phyloP scores from a whole-genome alignment of 1,140 invertebrate species.

The Mylabris phalerata region DNA sequence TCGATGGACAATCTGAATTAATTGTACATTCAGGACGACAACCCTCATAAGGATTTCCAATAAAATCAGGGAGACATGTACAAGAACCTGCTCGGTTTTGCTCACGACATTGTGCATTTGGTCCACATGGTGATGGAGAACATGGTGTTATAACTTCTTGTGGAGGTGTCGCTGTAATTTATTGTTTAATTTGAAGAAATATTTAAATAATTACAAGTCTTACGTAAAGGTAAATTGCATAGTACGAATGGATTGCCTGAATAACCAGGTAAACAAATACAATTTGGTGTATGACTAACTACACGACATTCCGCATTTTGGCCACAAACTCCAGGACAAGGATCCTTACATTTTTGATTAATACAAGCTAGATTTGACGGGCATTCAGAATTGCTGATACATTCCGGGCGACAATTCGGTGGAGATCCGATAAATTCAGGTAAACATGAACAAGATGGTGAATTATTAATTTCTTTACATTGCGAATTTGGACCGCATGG shows the following conservation, averaged over 20 bases:
- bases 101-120: conserved; percentile 45
- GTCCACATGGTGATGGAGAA: conserved; percentile 47
- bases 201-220: conserved; percentile 14
- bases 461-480: conserved; percentile 55
- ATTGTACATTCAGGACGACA: conserved; percentile 46
- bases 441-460: conserved; percentile 60
- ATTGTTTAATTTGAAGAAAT: neutral
- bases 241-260: conserved; percentile 52
- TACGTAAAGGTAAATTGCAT: conserved; percentile 23
- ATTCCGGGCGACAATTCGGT: conserved; percentile 71
- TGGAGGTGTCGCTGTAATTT: conserved; percentile 43
- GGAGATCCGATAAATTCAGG: conserved; percentile 67
- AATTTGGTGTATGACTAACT: conserved; percentile 58
- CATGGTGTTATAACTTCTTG: conserved; percentile 38
- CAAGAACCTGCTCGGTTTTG: conserved; percentile 44
- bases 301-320: conserved; percentile 58
- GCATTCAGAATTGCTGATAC: conserved; percentile 71
- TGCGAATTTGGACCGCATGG: conserved; percentile 65
- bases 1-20: conserved; percentile 45
- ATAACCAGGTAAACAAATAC: conserved; percentile 52
- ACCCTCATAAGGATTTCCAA: conserved; percentile 47
- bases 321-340: conserved; percentile 59
- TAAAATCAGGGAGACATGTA: conserved; percentile 45
- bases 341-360: conserved; percentile 71
- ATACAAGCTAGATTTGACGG: conserved; percentile 64